Percentiles rank a stretch among this genome's conserved stretches.
Evolutionary conservation across 2,888 invertebrate species (phyloP).

Genomic region (Hofmannophila pseudospretella): DNA sequence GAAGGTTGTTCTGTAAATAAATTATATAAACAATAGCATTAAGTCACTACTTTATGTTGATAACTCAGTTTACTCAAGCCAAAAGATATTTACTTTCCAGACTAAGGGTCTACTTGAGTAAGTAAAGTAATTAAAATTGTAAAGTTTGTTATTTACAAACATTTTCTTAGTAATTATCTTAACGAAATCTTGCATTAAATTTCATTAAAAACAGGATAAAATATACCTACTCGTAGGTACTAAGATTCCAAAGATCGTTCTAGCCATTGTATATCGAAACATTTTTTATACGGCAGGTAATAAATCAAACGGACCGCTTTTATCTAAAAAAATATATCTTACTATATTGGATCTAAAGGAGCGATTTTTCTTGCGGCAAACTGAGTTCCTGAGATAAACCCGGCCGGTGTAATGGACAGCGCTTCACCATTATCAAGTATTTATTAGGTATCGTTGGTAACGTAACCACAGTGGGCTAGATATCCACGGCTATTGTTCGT

Average conservation of each 20-base stretch:
- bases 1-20: too few relatives aligned
- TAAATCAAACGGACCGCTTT: constrained; percentile 44
- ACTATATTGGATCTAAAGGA: constrained; percentile 36
- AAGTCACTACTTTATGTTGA: too few relatives aligned
- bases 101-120: too few relatives aligned
- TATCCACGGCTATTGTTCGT: background rate
- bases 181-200: too few relatives aligned
- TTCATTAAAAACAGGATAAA: too few relatives aligned
- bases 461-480: constrained; percentile 3
- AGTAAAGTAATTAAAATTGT: too few relatives aligned
- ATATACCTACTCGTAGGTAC: too few relatives aligned
- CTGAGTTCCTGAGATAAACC: constrained; percentile 44
- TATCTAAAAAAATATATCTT: constrained; percentile 43
- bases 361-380: constrained; percentile 33
- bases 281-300: constrained; percentile 27
- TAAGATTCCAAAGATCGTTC: constrained; percentile 1
- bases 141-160: too few relatives aligned
- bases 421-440: constrained; percentile 51
- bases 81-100: too few relatives aligned
- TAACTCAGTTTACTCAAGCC: too few relatives aligned
- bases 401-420: constrained; percentile 43
- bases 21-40: too few relatives aligned
- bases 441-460: constrained; percentile 35
- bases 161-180: too few relatives aligned
- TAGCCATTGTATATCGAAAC: constrained; percentile 19